These are phyloP conservation scores for Onychomys leucogaster DNA, from an alignment of 2,797 vertebrate species.

Conservation along the genomic window DNA sequence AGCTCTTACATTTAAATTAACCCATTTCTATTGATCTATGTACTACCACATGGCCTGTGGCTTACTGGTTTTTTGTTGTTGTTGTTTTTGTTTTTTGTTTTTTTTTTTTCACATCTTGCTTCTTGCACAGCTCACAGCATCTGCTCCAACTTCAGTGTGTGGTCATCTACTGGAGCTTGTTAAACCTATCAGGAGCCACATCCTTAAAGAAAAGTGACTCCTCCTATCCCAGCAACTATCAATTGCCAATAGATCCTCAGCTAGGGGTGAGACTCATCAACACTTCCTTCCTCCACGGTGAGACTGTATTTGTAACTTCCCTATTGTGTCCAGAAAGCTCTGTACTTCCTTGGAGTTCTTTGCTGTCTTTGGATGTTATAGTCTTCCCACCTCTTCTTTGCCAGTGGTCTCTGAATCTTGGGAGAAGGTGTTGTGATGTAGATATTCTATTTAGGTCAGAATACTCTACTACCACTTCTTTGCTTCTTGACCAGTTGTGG, in stretches of 20 bases:
- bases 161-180: not conserved
- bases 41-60: too few species aligned
- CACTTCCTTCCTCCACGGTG: not conserved
- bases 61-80: too few species aligned
- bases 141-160: too few species aligned
- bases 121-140: too few species aligned
- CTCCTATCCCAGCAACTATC: too few species aligned
- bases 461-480: not conserved
- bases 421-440: not conserved
- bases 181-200: not conserved
- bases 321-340: not conserved
- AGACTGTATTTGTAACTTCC: not conserved
- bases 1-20: too few species aligned
- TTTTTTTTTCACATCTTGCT: too few species aligned
- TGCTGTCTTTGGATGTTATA: not conserved
- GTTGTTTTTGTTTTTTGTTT: too few species aligned
- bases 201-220: too few species aligned
- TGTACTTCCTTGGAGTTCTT: not conserved
- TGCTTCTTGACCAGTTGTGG: not conserved
- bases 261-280: not conserved
- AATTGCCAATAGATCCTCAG: not conserved
- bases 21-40: too few species aligned
- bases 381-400: not conserved
- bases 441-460: not conserved
- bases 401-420: not conserved